A percentile compares a stretch with the other conserved stretches of the same genome.
Evolutionary conservation across 2,113 vertebrate genomes (phyloP).

Genomic region (Copsychus sechellarum): DNA sequence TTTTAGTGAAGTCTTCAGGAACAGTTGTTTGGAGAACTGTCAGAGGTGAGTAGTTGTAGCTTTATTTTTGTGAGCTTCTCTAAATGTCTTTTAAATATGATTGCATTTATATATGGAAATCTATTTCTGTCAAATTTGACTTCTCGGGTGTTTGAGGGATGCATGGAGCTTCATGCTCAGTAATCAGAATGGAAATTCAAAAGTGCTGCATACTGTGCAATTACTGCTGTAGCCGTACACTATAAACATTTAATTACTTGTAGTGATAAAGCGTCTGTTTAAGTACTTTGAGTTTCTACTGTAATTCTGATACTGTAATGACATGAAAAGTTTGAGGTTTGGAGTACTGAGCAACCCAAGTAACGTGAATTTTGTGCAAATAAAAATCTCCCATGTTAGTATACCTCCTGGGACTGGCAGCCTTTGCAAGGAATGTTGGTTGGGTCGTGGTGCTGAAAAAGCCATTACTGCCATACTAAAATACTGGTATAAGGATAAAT

Average conservation of each 20-base stretch:
- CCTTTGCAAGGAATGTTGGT: not conserved
- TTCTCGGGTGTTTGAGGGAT: not conserved
- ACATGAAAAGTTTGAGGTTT: not conserved
- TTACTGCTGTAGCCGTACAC: slow-evolving; percentile 1
- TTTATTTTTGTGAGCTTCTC: not conserved
- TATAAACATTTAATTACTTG: slow-evolving; percentile 22
- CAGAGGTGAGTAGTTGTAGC: not conserved
- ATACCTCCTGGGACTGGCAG: not conserved
- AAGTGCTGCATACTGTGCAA: not conserved
- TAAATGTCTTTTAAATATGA: not conserved
- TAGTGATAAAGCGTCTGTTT: not conserved
- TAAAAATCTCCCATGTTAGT: not conserved
- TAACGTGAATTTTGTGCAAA: not conserved
- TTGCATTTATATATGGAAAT: not conserved
- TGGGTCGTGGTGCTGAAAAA: slow-evolving; percentile 5
- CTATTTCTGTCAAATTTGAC: not conserved
- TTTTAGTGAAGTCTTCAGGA: not conserved
- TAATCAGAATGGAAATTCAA: not conserved
- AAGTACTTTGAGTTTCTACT: not conserved
- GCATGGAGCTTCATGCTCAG: accelerated
- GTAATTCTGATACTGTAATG: not conserved
- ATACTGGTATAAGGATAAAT: slow-evolving; percentile 16
- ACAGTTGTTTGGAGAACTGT: not conserved
- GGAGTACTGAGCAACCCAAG: not conserved
- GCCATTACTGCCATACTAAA: not conserved